Base-by-base conservation (phyloP, 2,888 invertebrate genomes). In the Drosophila nr. perissopoda region DNA sequence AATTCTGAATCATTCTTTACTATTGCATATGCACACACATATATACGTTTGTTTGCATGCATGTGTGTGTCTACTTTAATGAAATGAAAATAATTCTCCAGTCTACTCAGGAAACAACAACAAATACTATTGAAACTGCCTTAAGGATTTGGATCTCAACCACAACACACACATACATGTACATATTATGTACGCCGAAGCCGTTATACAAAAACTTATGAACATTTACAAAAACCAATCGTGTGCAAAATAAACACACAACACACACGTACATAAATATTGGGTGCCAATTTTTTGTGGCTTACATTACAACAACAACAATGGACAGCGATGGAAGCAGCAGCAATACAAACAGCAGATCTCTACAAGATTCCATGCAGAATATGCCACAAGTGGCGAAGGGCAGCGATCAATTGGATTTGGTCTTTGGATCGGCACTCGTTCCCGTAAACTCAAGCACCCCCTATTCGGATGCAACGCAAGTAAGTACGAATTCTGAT, bases 401-500 rank as follows among this genome's bases (percentile, higher is more conserved):
- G 25, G 51, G 48, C 62, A 64, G 69, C 64, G 75, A 59, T 65
- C 71, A 77, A 68, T 38, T 62, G 42, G 74, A 83, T 68, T 71
- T 96, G 82, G 94, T 97, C 92, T 98, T 98, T 94, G 98, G 98
- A 88, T 98, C 98, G 68, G 96, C 97, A 93, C 95, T 96, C 91
- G 96, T 99, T 93, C 96, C 97, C 94, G 96, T 97, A 94, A 96
- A 97, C 93, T 98, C 98, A 38, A 95, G 96, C 63, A 99, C 99
- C 72, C 99, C 99, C 72, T 99, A 99, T 94, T 97, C 98, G 92
- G 99, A 99, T 95, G 99, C 99, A 77, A 99, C 99, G 90, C 97
- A 97, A 97, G 98, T 98, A 94, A 96, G 95, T 94, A 60, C 16
- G 6, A 48, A 29, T 46, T 57, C 18, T 34, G 18, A 54, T 25